Evolutionary conservation across 1,140 invertebrate genomes (phyloP).

Genomic region (Hyposmocoma kahamanoa): DNA sequence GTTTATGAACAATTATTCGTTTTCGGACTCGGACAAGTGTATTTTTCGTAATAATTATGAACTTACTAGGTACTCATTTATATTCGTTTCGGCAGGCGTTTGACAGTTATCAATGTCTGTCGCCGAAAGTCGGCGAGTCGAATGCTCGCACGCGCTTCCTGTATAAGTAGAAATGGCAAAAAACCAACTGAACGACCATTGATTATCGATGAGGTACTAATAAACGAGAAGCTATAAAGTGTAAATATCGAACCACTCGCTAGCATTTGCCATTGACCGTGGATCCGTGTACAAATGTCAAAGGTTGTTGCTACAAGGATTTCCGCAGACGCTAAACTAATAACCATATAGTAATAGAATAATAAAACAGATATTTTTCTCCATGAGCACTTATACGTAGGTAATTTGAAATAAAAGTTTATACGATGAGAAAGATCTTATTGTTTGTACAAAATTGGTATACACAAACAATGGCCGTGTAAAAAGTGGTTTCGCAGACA

Average conservation of each 20-base stretch:
- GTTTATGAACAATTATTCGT: no score
- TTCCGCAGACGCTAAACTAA: background rate
- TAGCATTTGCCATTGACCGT: background rate
- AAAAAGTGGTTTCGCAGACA: constrained; percentile 25
- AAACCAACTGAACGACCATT: constrained; percentile 16
- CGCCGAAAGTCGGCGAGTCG: constrained; percentile 10
- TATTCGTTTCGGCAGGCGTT: no score
- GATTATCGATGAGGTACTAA: background rate
- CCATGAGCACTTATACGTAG: no score
- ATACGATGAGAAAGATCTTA: background rate
- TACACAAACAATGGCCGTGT: constrained; percentile 29
- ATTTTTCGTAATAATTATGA: no score
- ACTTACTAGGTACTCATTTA: no score
- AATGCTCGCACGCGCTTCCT: constrained; percentile 64
- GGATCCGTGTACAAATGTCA: background rate
- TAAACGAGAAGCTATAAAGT: background rate
- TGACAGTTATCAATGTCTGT: no score
- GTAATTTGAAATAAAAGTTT: background rate
- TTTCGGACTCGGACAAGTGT: no score
- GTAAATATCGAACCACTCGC: constrained; percentile 1
- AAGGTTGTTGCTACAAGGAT: constrained; percentile 2
- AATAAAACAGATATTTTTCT: no score
- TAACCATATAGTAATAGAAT: background rate
- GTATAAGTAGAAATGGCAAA: constrained; percentile 27
- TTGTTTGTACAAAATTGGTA: constrained; percentile 18